Base-by-base conservation (phyloP, 2,888 invertebrate species). In the Caenorhabditis imperialis region DNA sequence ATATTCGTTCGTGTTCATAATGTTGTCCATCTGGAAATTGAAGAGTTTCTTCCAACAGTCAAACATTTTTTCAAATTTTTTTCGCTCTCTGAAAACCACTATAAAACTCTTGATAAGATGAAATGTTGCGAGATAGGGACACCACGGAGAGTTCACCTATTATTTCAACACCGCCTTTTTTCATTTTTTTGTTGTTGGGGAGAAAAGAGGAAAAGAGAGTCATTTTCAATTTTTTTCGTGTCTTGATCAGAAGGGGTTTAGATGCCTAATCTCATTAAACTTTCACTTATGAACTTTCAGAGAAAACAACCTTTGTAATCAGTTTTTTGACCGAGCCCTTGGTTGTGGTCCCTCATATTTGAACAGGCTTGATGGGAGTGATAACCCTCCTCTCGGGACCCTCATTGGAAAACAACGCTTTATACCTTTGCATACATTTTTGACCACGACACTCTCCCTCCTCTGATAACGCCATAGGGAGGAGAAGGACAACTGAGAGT, bases 401-500 rank as follows among this genome's bases (percentile, higher is more conserved):
- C n/a, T n/a, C n/a, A n/a, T n/a, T n/a, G n/a, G n/a, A n/a, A n/a
- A n/a, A n/a, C n/a, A n/a, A n/a, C n/a, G n/a, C n/a, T n/a, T n/a
- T n/a, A n/a, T n/a, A n/a, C n/a, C 48, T 55, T 25, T 33, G 65
- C 65, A 65, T 33, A 65, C 65, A 65, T 65, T 50, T 55, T 65
- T 48, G 50, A 23, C 16, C 35, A 48, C 42, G 65, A 65, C 55
- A 54, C 27, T 33, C 44, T 44, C 33, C 35, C 45, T 40, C 53
- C 30, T 30, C 65, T 65, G 65, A 65, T 65, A 65, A 65, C 65
- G 27, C 50, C 33, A 44, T 61, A 44, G 30, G 42, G 22, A 30
- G 20, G 50, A 14, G 25, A 51, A 61, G 51, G 37, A 35, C 30
- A 33, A 44, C n/a, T n/a, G n/a, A n/a, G n/a, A n/a, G n/a, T n/a